These are phyloP conservation scores for Ranitomeya variabilis DNA, from an alignment of 2,113 vertebrate genomes.

Conservation along the genomic window DNA sequence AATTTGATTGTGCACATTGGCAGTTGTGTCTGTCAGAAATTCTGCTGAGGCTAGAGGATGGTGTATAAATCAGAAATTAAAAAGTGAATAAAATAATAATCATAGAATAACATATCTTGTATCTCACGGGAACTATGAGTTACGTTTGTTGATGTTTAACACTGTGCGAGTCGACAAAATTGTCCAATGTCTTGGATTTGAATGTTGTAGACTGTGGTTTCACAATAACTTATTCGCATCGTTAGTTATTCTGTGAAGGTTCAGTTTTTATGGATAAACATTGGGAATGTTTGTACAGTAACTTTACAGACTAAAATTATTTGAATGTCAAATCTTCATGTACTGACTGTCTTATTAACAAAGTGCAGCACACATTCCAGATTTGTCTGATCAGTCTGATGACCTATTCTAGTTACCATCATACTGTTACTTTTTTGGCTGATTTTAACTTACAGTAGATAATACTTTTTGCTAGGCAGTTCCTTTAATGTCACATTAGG, in stretches of 20 bases:
- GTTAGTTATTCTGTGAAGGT: neutral
- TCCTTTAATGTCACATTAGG: conserved; percentile 3
- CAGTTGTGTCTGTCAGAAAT: too few relatives aligned
- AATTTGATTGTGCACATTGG: too few relatives aligned
- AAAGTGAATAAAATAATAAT: too few relatives aligned
- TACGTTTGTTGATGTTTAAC: too few relatives aligned
- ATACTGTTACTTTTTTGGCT: neutral
- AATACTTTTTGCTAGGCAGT: neutral
- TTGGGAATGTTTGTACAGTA: neutral
- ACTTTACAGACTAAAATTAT: neutral
- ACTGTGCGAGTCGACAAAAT: too few relatives aligned
- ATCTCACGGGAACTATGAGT: too few relatives aligned
- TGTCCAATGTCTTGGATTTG: neutral
- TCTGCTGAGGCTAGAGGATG: too few relatives aligned
- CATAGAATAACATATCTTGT: too few relatives aligned
- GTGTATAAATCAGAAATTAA: too few relatives aligned
- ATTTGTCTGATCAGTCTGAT: neutral
- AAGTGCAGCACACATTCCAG: conserved; percentile 23
- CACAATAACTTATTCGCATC: neutral
- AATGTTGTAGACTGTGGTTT: neutral
- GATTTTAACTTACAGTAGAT: neutral
- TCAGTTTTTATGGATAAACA: conserved; percentile 5
- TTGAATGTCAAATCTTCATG: neutral
- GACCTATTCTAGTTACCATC: neutral
- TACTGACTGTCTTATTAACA: conserved; percentile 13